phyloP scores from a whole-genome alignment of 2,888 invertebrate genomes.

The Oasisia sp. region DNA sequence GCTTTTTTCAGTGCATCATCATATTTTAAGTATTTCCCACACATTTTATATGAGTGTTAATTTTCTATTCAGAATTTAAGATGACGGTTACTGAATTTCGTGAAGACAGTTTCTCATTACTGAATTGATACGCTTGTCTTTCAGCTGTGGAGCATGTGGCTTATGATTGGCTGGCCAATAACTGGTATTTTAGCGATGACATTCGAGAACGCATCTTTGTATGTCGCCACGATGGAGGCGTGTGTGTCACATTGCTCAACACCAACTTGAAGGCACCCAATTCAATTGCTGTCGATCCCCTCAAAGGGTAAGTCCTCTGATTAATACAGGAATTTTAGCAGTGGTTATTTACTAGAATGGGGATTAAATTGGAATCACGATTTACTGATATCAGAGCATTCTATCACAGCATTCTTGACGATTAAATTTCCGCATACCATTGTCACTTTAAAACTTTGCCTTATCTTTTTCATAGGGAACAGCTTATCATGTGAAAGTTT shows the following conservation, averaged over 20 bases:
- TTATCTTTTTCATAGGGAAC: no score
- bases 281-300: slow-evolving; percentile 83
- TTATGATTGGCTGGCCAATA: slow-evolving; percentile 85
- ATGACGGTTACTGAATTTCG: neutral
- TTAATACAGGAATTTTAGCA: neutral
- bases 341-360: neutral
- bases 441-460: no score
- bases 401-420: no score
- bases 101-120: neutral
- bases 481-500: no score
- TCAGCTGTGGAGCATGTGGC: slow-evolving; percentile 68
- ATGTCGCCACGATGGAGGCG: slow-evolving; percentile 73
- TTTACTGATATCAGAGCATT: no score
- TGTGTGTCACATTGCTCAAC: slow-evolving; percentile 79
- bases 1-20: neutral
- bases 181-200: slow-evolving; percentile 86
- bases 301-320: slow-evolving; percentile 70
- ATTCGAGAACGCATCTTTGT: slow-evolving; percentile 77
- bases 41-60: no score
- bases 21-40: no score
- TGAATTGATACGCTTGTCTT: neutral
- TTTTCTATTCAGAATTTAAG: no score
- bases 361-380: no score
- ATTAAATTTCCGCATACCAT: no score
- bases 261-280: slow-evolving; percentile 73